These are phyloP conservation scores for Enteromius fasciolatus DNA, from an alignment of 2,797 vertebrate genomes.

Conservation along the genomic window DNA sequence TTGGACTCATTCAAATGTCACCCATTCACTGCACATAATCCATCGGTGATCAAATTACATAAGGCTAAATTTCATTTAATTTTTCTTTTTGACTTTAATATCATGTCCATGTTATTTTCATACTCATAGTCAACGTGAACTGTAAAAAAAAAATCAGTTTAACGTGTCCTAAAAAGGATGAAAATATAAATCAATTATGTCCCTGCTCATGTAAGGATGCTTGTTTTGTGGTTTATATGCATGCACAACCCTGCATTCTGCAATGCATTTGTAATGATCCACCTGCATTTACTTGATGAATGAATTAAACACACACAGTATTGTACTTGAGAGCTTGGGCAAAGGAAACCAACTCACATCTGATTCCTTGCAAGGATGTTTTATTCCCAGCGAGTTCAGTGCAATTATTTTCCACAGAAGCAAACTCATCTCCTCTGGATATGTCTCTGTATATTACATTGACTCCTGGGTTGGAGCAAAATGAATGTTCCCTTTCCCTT, in stretches of 20 bases:
- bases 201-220: neutral
- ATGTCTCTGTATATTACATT: constrained; percentile 48
- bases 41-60: neutral
- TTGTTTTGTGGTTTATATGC: neutral
- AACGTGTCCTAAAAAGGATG: neutral
- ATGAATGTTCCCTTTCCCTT: constrained; percentile 44
- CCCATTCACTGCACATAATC: neutral
- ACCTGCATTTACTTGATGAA: constrained; percentile 3
- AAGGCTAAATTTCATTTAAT: neutral
- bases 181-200: neutral
- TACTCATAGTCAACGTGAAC: neutral
- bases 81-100: neutral
- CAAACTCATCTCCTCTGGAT: constrained; percentile 49
- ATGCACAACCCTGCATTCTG: neutral
- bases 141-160: neutral
- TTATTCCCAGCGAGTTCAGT: constrained; percentile 7
- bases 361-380: constrained; percentile 1
- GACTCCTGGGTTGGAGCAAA: constrained; percentile 42
- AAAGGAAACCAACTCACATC: constrained; percentile 5
- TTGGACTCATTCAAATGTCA: neutral
- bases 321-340: neutral
- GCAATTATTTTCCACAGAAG: constrained; percentile 39
- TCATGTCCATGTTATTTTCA: neutral
- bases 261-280: neutral
- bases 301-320: neutral